Evolutionary conservation across 2,888 invertebrate genomes (phyloP), one percentile per base, ranked within the genome.

Genomic region (Chaetogeoica ovagalla): DNA sequence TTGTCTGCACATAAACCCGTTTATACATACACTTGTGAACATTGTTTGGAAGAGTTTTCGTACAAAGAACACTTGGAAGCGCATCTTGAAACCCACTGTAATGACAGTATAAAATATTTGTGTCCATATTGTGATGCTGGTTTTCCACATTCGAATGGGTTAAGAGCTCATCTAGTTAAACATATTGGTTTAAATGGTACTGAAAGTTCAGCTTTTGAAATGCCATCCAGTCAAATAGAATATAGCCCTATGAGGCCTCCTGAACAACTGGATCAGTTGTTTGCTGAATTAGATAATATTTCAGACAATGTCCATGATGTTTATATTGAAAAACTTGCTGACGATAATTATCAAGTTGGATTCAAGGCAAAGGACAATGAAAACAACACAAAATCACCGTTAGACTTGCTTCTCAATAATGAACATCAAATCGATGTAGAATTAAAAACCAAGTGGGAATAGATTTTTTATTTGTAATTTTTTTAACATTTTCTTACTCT

Each of bases 101-200:
- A 7, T 39, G 55, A 57, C 3, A 63, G 2, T 63, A 77, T 39
- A 63, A 79, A 79, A 23, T 79, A 79, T 55, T 63, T 79, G 23
- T 79, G 77, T 70, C 77, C 77, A 21, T 79, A 79, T 63, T 79
- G 77, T 79, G 77, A 79, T 70, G 43, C 39, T 70, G 77, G 77
- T 63, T 79, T 79, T 62, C 48, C 70, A 39, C 55, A 70, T 39
- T 70, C 77, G 0, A 70, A 60, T 63, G 77, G 77, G 30, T 63
- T 79, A 19, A 69, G 39, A 79, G 55, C 62, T 13, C 77, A 79
- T 23, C 19, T 79, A 8, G 55, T 57, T 55, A 63, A 63, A 62
- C 77, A 79, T 70, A 63, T 79, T 39, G 63, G 39, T 23, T n/a
- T 23, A 0, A 57, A 69, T 62, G 55, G 15, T 79, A 4, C 23